A percentile compares a stretch with the other conserved stretches of the same genome.
These are phyloP conservation scores for Chiloscyllium punctatum DNA, from an alignment of 2,797 vertebrate species.

Conservation along the genomic window DNA sequence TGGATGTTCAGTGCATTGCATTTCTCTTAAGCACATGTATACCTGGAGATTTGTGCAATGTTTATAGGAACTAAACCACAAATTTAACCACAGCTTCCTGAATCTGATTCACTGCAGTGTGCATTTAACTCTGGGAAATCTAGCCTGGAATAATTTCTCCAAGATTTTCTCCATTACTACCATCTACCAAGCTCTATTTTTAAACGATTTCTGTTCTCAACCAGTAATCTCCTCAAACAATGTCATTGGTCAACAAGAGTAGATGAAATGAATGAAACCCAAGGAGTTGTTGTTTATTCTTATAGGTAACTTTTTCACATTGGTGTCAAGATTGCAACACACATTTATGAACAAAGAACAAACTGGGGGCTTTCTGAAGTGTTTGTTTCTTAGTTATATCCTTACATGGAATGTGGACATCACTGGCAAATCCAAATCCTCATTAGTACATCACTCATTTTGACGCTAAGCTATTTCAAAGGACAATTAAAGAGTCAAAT, in stretches of 20 bases:
- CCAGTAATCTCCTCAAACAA: not conserved
- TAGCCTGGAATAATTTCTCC: not conserved
- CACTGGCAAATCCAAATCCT: no score
- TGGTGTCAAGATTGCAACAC: not conserved
- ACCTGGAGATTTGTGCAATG: not conserved
- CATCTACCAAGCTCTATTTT: not conserved
- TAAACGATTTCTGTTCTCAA: not conserved
- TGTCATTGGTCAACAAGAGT: not conserved
- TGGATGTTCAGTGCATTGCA: not conserved
- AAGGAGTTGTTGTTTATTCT: not conserved
- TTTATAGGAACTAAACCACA: not conserved
- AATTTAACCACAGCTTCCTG: constrained; percentile 7
- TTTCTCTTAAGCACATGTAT: not conserved
- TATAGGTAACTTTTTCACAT: not conserved
- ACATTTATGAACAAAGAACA: not conserved
- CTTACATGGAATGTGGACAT: no score
- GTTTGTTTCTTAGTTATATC: not conserved
- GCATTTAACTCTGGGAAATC: not conserved
- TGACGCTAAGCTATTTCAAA: no score
- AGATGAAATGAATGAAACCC: no score
- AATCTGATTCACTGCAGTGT: not conserved
- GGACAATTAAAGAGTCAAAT: no score
- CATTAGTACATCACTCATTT: no score
- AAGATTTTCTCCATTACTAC: not conserved
- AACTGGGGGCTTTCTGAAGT: not conserved